These are phyloP conservation scores for Nesoenas mayeri DNA, from an alignment of 2,113 vertebrate species.

Conservation along the genomic window DNA sequence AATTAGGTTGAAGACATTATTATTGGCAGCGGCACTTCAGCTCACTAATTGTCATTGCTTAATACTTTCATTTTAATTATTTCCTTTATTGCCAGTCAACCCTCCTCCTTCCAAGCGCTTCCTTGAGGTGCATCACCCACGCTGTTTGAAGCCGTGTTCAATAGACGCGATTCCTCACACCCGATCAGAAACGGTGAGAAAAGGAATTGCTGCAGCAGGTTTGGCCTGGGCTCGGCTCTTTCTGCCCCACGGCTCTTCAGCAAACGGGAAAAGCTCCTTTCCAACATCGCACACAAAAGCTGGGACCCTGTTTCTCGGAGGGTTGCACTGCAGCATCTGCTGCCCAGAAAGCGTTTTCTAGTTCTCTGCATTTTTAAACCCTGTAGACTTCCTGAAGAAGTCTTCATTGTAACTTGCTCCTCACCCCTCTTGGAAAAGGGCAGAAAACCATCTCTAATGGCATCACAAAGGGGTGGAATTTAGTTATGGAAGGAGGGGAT, in stretches of 20 bases:
- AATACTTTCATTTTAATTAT: constrained; percentile 40
- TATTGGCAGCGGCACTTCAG: constrained; percentile 17
- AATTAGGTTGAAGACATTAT: constrained; percentile 60
- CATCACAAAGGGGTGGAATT: background rate
- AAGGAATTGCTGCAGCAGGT: background rate
- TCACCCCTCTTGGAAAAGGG: background rate
- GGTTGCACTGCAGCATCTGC: background rate
- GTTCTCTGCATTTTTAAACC: background rate
- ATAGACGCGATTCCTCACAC: background rate
- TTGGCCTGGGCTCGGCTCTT: background rate
- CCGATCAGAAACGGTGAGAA: background rate
- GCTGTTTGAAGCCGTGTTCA: background rate
- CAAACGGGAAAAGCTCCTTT: background rate
- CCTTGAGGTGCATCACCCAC: background rate
- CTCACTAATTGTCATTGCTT: constrained; percentile 37
- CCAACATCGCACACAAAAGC: background rate
- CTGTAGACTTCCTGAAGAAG: background rate
- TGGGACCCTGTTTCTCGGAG: background rate
- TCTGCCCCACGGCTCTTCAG: background rate
- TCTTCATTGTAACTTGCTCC: background rate
- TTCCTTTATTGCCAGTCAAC: constrained; percentile 7
- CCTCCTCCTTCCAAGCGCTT: background rate
- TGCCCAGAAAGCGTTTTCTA: background rate
- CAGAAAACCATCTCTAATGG: background rate
- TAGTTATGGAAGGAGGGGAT: background rate